Conservation (phyloP, 2,888 invertebrate species). For the Cordylochernes scorpioides region DNA sequence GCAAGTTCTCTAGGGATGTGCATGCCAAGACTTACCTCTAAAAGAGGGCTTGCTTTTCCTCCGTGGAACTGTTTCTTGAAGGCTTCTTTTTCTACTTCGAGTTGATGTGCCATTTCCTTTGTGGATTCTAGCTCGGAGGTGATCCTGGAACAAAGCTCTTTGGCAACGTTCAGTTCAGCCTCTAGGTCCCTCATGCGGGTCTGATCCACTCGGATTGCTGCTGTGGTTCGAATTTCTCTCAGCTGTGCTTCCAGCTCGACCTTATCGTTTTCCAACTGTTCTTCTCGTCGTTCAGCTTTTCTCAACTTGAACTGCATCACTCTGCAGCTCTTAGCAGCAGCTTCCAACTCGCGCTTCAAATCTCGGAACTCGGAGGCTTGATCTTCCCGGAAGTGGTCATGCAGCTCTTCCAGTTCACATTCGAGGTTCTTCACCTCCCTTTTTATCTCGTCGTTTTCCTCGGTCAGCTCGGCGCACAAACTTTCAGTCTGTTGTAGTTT, state of each 20-base stretch:
- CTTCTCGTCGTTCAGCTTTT: slow-evolving; percentile 69
- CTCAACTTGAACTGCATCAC: slow-evolving; percentile 90
- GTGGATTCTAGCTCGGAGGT: slow-evolving; percentile 42
- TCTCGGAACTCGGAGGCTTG: slow-evolving; percentile 87
- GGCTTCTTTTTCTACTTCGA: slow-evolving; percentile 21
- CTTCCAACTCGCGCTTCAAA: slow-evolving; percentile 76
- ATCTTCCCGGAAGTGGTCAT: slow-evolving; percentile 86
- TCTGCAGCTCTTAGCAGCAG: slow-evolving; percentile 87
- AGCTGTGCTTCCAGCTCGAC: slow-evolving; percentile 29
- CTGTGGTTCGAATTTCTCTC: slow-evolving; percentile 18
- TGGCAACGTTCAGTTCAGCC: slow-evolving; percentile 52
- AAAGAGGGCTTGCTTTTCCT: slow-evolving; percentile 6
- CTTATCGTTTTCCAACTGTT: slow-evolving; percentile 27
- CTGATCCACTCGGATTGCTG: slow-evolving; percentile 33
- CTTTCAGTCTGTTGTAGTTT: slow-evolving; percentile 71
- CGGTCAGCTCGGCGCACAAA: slow-evolving; percentile 72
- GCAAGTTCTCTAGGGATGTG: background rate
- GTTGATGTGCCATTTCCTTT: slow-evolving; percentile 22
- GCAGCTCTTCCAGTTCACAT: slow-evolving; percentile 95
- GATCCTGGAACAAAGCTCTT: slow-evolving; percentile 33
- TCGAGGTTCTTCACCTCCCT: slow-evolving; percentile 74
- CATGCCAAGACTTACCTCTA: slow-evolving; percentile 5
- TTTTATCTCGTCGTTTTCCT: slow-evolving; percentile 81
- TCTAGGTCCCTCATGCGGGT: slow-evolving; percentile 43
- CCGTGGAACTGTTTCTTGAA: slow-evolving; percentile 16